Conservation (phyloP, 2,888 invertebrate genomes). For the Ectemnius lituratus region DNA sequence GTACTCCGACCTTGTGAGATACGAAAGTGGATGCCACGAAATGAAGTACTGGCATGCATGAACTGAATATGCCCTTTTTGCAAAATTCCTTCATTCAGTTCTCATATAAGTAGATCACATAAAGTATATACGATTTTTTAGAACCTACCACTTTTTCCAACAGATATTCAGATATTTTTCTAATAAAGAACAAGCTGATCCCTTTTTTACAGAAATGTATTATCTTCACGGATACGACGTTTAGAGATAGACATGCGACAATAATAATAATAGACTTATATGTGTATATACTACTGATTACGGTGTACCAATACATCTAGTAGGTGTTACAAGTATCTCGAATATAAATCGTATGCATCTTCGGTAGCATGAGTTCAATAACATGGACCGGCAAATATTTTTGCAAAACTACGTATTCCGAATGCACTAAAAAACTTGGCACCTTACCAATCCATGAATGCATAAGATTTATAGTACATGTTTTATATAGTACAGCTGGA, state of each 20-base stretch:
- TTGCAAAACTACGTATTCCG: neutral
- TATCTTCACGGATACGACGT: conserved; percentile 7
- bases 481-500: conserved; percentile 3
- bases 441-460: conserved; percentile 15
- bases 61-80: neutral
- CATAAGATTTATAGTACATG: conserved; percentile 12
- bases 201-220: neutral
- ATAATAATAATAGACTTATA: conserved; percentile 34
- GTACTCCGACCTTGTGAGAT: neutral
- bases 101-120: neutral
- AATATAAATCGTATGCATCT: neutral
- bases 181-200: too few relatives aligned
- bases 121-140: too few relatives aligned
- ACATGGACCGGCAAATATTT: conserved; percentile 1
- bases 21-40: too few relatives aligned
- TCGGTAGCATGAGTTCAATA: conserved; percentile 29
- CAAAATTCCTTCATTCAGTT: neutral
- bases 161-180: too few relatives aligned
- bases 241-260: conserved; percentile 39
- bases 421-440: conserved; percentile 12
- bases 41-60: neutral
- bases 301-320: conserved; percentile 59
- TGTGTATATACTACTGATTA: conserved; percentile 39
- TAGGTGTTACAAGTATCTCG: conserved; percentile 33
- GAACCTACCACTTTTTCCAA: too few relatives aligned